These are phyloP conservation scores for Odontomyia ornata DNA, from an alignment of 2,888 invertebrate species.

Conservation along the genomic window DNA sequence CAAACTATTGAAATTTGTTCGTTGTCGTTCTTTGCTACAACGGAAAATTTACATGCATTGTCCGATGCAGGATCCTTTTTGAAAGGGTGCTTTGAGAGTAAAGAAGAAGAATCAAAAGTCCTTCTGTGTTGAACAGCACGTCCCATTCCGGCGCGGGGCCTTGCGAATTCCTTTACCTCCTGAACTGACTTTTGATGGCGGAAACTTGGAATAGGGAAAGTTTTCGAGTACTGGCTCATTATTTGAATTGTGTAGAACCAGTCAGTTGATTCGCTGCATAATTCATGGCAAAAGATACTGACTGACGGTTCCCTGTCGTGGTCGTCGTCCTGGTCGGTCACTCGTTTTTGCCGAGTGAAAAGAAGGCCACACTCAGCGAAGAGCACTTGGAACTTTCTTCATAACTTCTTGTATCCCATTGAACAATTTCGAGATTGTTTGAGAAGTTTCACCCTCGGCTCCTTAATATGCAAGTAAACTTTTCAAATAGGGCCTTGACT, in stretches of 20 bases:
- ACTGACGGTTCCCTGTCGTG: not conserved
- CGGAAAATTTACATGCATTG: constrained; percentile 38
- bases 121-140: constrained; percentile 13
- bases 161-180: constrained; percentile 1
- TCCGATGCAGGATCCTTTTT: constrained; percentile 29
- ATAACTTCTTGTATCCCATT: constrained; percentile 41
- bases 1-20: constrained; percentile 37
- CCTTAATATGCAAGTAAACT: constrained; percentile 37
- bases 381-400: constrained; percentile 35
- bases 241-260: constrained; percentile 38
- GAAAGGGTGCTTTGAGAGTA: constrained; percentile 26
- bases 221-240: constrained; percentile 39
- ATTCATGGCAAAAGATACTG: constrained; percentile 31
- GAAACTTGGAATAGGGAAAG: constrained; percentile 22
- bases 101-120: constrained; percentile 34
- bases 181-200: constrained; percentile 11
- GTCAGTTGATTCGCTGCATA: constrained; percentile 39
- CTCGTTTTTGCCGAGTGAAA: not conserved
- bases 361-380: constrained; percentile 30
- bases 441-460: constrained; percentile 35
- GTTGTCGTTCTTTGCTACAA: not conserved
- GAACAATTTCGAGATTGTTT: constrained; percentile 36
- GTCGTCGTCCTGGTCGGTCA: constrained; percentile 16
- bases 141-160: not conserved
- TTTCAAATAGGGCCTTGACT: constrained; percentile 29